A percentile compares a stretch with the other conserved stretches of the same genome.
These are phyloP conservation scores for Micropterix aruncella DNA, from an alignment of 2,888 invertebrate species.

Conservation along the genomic window DNA sequence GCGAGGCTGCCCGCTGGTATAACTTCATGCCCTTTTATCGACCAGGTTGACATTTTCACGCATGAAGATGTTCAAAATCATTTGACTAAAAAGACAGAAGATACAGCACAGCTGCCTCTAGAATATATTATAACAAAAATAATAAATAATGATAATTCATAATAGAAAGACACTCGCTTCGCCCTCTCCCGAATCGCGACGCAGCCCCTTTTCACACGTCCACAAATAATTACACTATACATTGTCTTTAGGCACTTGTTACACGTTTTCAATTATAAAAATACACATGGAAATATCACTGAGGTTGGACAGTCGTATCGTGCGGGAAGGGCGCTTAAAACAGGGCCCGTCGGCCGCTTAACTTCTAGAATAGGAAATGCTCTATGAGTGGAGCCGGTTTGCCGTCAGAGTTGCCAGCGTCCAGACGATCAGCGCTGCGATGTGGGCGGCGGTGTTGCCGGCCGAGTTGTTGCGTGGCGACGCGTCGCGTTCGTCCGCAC, in stretches of 20 bases:
- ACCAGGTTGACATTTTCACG: too few relatives aligned
- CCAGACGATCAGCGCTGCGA: neutral
- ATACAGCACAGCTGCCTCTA: too few relatives aligned
- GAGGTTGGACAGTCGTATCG: neutral
- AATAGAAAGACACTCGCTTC: neutral
- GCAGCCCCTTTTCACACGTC: too few relatives aligned
- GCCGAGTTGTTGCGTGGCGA: neutral
- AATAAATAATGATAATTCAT: neutral
- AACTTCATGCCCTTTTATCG: too few relatives aligned
- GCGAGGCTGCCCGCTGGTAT: too few relatives aligned
- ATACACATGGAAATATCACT: neutral
- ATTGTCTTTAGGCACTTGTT: neutral
- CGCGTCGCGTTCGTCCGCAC: neutral
- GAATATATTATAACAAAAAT: too few relatives aligned
- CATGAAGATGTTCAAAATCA: too few relatives aligned
- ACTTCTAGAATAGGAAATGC: too few relatives aligned
- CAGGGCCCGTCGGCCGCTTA: neutral
- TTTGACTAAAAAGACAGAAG: too few relatives aligned
- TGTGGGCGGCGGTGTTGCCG: neutral
- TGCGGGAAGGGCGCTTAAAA: neutral
- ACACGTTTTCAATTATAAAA: neutral
- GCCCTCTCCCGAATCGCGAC: too few relatives aligned
- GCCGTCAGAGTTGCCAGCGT: neutral
- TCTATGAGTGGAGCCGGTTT: neutral
- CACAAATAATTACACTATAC: neutral